Base-by-base conservation (phyloP, 1,140 invertebrate species). In the Drosophila lacteicornis region DNA sequence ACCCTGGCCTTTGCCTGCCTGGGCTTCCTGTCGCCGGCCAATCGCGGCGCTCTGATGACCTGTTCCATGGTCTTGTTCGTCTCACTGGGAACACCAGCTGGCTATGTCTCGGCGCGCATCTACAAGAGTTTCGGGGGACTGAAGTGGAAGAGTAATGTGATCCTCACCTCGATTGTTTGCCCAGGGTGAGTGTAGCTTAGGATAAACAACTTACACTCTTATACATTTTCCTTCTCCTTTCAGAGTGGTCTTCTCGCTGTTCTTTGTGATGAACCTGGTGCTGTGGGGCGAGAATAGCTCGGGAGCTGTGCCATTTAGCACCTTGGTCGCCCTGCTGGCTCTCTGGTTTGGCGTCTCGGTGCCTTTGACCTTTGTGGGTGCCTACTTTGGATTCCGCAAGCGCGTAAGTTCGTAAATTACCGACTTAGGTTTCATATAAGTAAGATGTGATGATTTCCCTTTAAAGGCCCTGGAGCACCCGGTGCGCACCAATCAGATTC, bases 311-410 rank as follows among this genome's bases (percentile, higher is more conserved):
- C 98, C 99, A 6, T 99, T 99, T 94, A 97, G 97, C 36, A 99
- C 99, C n/a, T 94, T 99, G n/a, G 93, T 99, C 40, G 98, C 98
- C n/a, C 94, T 99, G 38, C 93, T 99, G 51, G 97, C 98, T 3
- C 94, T 99, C 7, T 99, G 99, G 99, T 98, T 99, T 93, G 96
- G 98, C 63, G 97, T 99, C n/a, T 99, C 98, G 2, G 97, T 99
- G 43, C 99, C 99, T 6, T 95, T 99, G 40, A 99, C 98, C 8
- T 99, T 99, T 93, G 95, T 99, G 74, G 99, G 99, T 9, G 98
- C 99, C 36, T 99, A 99, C 94, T 99, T 99, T 93, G 99, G 99
- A 76, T 99, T 99, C 93, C 97, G 98, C 88, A 99, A 99, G 94
- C 94, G 97, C 93, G 97, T 98, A 94, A 95, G 94, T 94, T 33